phyloP scores from a whole-genome alignment of 2,797 vertebrate species.

The Melanotaenia trifasciata region DNA sequence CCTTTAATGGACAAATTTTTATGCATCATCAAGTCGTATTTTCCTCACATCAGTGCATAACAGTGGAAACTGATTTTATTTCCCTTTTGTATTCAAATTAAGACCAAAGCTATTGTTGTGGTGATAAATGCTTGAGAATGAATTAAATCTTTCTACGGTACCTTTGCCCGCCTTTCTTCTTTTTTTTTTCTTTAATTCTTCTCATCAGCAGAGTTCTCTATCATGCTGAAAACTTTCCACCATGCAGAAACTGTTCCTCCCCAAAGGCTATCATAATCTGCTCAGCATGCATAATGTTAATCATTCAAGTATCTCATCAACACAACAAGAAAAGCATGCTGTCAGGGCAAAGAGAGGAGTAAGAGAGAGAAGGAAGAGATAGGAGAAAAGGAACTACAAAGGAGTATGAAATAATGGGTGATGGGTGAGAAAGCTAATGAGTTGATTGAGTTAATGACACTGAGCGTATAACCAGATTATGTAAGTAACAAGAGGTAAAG shows the following conservation, averaged over 20 bases:
- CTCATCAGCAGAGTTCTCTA: slow-evolving; percentile 53
- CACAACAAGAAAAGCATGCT: slow-evolving; percentile 54
- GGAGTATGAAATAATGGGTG: slow-evolving; percentile 16
- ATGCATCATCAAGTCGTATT: not conserved
- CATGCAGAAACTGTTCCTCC: slow-evolving; percentile 52
- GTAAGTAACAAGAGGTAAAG: slow-evolving; percentile 22
- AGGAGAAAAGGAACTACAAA: not conserved
- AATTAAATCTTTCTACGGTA: slow-evolving; percentile 24
- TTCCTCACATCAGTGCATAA: not conserved
- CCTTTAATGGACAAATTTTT: slow-evolving; percentile 7
- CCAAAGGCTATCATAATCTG: slow-evolving; percentile 67
- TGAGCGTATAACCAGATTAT: slow-evolving; percentile 40
- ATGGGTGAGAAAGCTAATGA: slow-evolving; percentile 31
- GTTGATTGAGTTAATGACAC: slow-evolving; percentile 41
- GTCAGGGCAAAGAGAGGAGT: slow-evolving; percentile 31
- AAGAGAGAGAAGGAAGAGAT: slow-evolving; percentile 7
- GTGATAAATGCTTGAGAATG: slow-evolving; percentile 28
- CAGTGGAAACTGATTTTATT: not conserved
- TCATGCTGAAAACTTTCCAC: slow-evolving; percentile 63
- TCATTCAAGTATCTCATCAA: slow-evolving; percentile 63
- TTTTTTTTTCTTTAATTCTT: slow-evolving; percentile 34
- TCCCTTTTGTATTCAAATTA: not conserved
- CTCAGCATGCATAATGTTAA: slow-evolving; percentile 64
- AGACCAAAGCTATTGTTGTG: not conserved
- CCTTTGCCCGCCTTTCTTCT: slow-evolving; percentile 9